Base-by-base conservation (phyloP, 2,888 invertebrate species). In the Eupithecia inturbata region DNA sequence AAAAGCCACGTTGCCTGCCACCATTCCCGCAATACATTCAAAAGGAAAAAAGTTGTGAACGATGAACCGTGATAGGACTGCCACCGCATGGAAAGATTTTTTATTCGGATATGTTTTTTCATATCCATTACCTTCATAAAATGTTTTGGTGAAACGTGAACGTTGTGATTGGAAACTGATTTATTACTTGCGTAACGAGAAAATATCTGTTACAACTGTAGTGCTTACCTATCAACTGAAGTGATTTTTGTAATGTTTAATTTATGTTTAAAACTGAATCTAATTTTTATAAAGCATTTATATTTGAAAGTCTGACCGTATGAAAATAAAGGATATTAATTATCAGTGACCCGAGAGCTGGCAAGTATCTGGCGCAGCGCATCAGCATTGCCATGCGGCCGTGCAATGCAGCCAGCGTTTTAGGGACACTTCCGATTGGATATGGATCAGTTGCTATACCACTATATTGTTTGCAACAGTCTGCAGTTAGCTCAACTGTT, bases 61-160 rank as follows among this genome's bases (percentile, higher is more conserved):
- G 60, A 68, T 68, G 71, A 49, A 72, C 70, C 57, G 69, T 67
- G 71, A 73, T 73, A 64, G 62, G 63, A 39, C 49, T 49, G 60
- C 71, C 67, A 68, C 74, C 64, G n/a, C 49, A 70, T 45, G 39
- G 45, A 72, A 67, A 70, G 22, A 66, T 45, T 68, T 75, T 75
- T 77, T 73, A 77, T 75, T 74, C 68, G 66, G 71, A 73, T 70
- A 67, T 71, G 53, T 73, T 78, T 73, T 78, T 76, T 76, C 36
- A 73, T 72, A 67, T 71, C 67, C 74, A 70, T 72, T 77, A 68
- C 68, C 45, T 57, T 71, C 69, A 45, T 72, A 67, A 75, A 72
- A 76, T 76, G 57, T 74, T 71, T 72, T 26, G 68, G 67, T 67
- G 53, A 71, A 72, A 72, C 68, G 71, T 73, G 57, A 73, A 71